Evolutionary conservation across 2,888 invertebrate species (phyloP), one percentile per base, ranked within the genome.

Genomic region (Drosophila mayaguana): DNA sequence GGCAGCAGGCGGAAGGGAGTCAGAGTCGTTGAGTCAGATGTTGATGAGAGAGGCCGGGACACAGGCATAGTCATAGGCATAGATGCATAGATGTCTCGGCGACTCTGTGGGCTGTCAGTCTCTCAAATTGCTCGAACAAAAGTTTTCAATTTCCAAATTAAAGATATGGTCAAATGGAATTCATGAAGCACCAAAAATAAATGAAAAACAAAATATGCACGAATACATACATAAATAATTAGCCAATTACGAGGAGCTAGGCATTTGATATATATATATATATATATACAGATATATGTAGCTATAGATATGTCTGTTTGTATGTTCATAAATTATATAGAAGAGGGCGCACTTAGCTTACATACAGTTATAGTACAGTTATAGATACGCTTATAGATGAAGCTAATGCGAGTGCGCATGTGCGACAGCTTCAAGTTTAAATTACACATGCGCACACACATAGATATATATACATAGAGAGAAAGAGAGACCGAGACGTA

Each of bases 131-230:
- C 43, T 20, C 64, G 60, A 61, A 75, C 70, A 77, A 79, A 85
- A 67, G 65, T 82, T 85, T 86, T 83, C 81, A 89, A 85, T 88
- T 87, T 81, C 67, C 70, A 89, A 87, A 89, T 89, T 83, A 78
- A 81, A 89, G 83, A 89, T 86, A 88, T 79, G 77, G 43, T 72
- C 78, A 83, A 88, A 81, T 81, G 72, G 76, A 79, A 88, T 83
- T 85, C 83, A 85, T 78, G 85, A 75, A 65, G 74, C 70, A 71
- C 42, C 46, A 20, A 45, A 53, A 20, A 20, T 20, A 50, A 50
- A 50, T 34, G 34, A 32, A 20, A 50, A 67, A 55, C 42, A 43
- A 50, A 50, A 59, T 54, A 59, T 54, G 55, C 34, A 42, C 28
- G 43, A 45, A 67, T 28, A 43, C 40, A 46, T 43, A 64, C 57